Evolutionary conservation across 2,888 invertebrate genomes (phyloP).

Genomic region (Rhogogaster chlorosoma): DNA sequence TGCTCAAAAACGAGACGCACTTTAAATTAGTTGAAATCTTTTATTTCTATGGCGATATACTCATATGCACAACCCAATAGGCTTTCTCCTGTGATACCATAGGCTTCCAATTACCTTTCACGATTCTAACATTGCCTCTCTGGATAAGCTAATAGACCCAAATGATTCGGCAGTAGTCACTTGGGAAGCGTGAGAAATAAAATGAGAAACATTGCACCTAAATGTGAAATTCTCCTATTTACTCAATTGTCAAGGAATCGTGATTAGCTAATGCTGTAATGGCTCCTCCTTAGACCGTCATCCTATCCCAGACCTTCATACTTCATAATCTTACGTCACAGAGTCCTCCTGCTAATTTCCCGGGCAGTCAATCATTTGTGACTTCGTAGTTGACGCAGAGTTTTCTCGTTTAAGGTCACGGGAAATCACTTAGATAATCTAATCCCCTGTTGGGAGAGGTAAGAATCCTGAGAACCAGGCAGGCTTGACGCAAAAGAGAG

Average conservation of each 20-base stretch:
- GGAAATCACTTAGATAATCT: conserved; percentile 49
- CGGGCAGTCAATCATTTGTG: conserved; percentile 39
- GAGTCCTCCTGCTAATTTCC: conserved; percentile 2
- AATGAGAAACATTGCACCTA: not conserved
- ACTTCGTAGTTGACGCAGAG: not conserved
- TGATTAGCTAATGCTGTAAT: not conserved
- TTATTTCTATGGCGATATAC: not conserved
- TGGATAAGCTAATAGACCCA: conserved; percentile 11
- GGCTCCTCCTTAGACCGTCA: not conserved
- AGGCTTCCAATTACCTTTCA: conserved; percentile 13
- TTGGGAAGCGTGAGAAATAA: not conserved
- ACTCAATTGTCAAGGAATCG: not conserved
- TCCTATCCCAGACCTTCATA: not conserved
- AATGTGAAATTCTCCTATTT: not conserved
- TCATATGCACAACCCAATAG: not conserved
- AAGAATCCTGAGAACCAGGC: conserved; percentile 47
- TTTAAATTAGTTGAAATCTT: conserved; percentile 36
- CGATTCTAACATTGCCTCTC: conserved; percentile 3
- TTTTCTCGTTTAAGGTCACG: conserved; percentile 17
- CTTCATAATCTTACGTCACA: not conserved
- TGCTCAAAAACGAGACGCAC: conserved; percentile 21
- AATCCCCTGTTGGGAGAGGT: conserved; percentile 27
- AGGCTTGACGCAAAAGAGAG: conserved; percentile 39
- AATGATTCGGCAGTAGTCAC: not conserved
- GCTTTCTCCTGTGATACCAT: not conserved